Evolutionary conservation across 2,888 invertebrate species (phyloP), one percentile per base, ranked within the genome.

Genomic region (Troides oblongomaculatus): DNA sequence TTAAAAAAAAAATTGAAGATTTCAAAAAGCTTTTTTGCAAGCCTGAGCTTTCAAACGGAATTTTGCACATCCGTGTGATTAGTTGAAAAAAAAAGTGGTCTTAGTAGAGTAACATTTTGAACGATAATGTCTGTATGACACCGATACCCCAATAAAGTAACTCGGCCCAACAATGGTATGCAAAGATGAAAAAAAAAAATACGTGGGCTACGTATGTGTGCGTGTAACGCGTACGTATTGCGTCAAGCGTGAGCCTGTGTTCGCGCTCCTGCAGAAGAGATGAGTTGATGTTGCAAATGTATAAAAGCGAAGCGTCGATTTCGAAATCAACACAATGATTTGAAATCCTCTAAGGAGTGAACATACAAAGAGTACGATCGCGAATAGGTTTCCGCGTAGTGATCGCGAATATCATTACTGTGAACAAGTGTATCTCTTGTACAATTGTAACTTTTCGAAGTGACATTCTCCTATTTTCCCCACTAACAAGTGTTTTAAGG

Each of bases 271-370:
- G 84, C 84, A 81, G 84, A 85, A 83, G 81, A 84, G 84, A 86
- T 84, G 87, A 85, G 81, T 86, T 85, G 90, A 90, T 91, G 89
- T 88, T 89, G 88, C 90, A 86, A 87, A 87, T 89, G 87, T 92
- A 92, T 92, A 92, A 89, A 92, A 92, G 89, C 89, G 86, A 83
- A 81, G 88, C 85, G 85, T 75, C 76, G 88, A 89, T 92, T 92
- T 90, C 91, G 91, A 91, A 90, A 92, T 92, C 91, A 90, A 85
- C 92, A 92, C 80, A 92, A 85, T 88, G 85, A 88, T 88, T 91
- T 91, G 88, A 84, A 84, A 87, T 87, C 77, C 88, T 88, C 88
- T 84, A 84, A 89, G 85, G 87, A 88, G 88, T 87, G 86, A 80
- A 90, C 90, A 87, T 80, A 84, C 83, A 80, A 76, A 75, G 74